Conservation (phyloP, 2,113 vertebrate species). For the Gorilla gorilla region DNA sequence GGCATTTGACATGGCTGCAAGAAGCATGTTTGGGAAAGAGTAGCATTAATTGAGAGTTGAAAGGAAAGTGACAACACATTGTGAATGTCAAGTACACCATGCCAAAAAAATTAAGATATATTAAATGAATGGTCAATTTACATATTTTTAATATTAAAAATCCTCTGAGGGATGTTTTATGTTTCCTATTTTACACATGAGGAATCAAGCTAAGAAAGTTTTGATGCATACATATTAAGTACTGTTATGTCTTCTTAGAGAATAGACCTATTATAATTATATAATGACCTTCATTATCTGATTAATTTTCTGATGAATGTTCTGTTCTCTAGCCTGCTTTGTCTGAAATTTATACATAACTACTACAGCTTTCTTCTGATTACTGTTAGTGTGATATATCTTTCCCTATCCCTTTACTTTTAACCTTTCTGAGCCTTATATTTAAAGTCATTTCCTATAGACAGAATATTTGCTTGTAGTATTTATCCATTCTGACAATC, state of each 20-base stretch:
- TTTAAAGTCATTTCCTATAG: neutral
- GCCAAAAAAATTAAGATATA: neutral
- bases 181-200: neutral
- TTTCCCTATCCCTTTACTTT: neutral
- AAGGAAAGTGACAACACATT: neutral
- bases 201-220: neutral
- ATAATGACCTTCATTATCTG: neutral
- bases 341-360: neutral
- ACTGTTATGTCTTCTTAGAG: neutral
- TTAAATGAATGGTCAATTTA: neutral
- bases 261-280: neutral
- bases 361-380: neutral
- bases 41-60: neutral
- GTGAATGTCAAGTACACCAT: neutral
- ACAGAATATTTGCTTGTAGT: neutral
- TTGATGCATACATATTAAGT: neutral
- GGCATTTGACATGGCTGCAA: rapidly evolving
- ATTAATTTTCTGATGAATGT: neutral
- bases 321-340: neutral
- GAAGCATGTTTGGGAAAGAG: neutral
- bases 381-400: neutral
- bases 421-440: neutral
- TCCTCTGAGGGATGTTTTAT: neutral
- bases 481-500: neutral
- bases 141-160: conserved; percentile 5